Conservation (phyloP, 2,797 vertebrate genomes). For the Pogonophryne albipinna region DNA sequence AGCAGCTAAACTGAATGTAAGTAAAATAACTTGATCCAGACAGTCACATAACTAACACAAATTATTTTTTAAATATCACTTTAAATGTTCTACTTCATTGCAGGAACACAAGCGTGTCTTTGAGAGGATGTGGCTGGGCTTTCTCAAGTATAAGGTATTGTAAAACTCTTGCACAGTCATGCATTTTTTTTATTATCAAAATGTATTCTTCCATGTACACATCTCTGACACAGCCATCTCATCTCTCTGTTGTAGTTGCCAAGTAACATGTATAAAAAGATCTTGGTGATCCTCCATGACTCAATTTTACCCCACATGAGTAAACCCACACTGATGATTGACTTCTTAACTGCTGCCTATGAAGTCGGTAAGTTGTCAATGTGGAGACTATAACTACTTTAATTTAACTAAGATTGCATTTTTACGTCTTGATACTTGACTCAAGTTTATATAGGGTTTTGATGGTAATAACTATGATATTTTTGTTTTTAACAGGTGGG, state of each 20-base stretch:
- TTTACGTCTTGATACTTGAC: background rate
- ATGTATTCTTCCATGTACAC: background rate
- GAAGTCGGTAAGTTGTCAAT: constrained; percentile 87
- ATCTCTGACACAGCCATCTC: background rate
- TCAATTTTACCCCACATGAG: constrained; percentile 94
- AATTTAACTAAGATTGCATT: background rate
- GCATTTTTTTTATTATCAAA: background rate
- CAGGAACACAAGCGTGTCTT: constrained; percentile 93
- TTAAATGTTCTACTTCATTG: constrained; percentile 24
- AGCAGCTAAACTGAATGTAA: constrained; percentile 89
- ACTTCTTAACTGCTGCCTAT: constrained; percentile 94
- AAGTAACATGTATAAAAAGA: constrained; percentile 91
- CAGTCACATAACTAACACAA: background rate
- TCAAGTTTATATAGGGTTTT: background rate
- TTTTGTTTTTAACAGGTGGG: constrained; percentile 86
- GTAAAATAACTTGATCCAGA: constrained; percentile 4
- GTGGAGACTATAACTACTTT: background rate
- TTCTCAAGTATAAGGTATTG: constrained; percentile 92
- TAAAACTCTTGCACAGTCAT: background rate
- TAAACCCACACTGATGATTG: constrained; percentile 94
- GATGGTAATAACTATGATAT: background rate
- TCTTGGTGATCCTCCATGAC: constrained; percentile 93
- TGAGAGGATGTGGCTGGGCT: constrained; percentile 93
- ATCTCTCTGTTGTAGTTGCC: constrained; percentile 85
- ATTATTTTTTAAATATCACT: background rate